A percentile compares a stretch with the other conserved stretches of the same genome.
Evolutionary conservation across 2,113 vertebrate genomes (phyloP).

Genomic region (Budorcas taxicolor): DNA sequence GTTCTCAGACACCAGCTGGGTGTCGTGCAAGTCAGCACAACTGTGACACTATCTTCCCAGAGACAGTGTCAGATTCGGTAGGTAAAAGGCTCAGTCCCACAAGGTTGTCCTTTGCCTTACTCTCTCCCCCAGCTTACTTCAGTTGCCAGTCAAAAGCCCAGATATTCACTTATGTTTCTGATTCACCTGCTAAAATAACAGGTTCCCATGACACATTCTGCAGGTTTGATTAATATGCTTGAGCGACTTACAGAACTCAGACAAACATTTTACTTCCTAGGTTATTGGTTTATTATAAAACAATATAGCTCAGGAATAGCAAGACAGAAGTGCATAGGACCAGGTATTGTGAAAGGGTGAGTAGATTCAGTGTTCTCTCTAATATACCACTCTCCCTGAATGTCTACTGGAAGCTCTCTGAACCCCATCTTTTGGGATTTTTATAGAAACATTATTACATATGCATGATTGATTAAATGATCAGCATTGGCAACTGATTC

Average conservation of each 20-base stretch:
- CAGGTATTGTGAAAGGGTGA: not conserved
- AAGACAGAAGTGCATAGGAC: no score
- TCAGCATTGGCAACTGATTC: not conserved
- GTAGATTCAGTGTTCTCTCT: no score
- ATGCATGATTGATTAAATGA: not conserved
- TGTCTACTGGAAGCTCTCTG: not conserved
- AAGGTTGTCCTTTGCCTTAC: accelerated
- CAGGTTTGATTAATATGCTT: not conserved
- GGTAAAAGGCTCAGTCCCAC: not conserved
- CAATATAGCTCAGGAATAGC: not conserved
- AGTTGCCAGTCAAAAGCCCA: not conserved
- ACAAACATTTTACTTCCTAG: not conserved
- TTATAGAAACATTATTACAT: not conserved
- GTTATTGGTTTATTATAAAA: not conserved
- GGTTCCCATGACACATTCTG: not conserved
- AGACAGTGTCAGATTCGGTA: not conserved
- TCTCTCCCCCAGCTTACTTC: not conserved
- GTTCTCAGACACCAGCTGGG: not conserved
- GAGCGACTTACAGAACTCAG: not conserved
- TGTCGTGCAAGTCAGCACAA: not conserved
- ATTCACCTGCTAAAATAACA: not conserved
- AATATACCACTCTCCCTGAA: not conserved
- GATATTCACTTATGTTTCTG: not conserved
- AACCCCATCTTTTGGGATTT: not conserved
- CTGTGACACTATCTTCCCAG: not conserved